phyloP scores from a whole-genome alignment of 2,888 invertebrate species.

The Stramonita haemastoma region DNA sequence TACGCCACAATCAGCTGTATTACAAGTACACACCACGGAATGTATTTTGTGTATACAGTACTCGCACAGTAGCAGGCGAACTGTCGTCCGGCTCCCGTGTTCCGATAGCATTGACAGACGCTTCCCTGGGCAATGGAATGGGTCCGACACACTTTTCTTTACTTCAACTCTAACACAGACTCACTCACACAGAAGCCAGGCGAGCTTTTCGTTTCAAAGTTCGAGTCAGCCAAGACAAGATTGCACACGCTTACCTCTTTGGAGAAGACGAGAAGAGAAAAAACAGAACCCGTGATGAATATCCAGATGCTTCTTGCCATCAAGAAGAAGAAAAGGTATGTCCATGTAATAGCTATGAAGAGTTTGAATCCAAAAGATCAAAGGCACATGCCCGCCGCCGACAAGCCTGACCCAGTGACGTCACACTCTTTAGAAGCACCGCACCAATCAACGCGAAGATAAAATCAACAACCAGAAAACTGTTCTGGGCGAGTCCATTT shows the following conservation, averaged over 20 bases:
- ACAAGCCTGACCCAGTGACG: constrained; percentile 72
- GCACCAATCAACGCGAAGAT: constrained; percentile 72
- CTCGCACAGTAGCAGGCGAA: neutral
- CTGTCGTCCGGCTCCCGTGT: neutral
- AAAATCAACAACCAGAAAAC: constrained; percentile 72
- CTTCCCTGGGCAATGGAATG: constrained; percentile 7
- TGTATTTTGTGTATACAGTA: too few species aligned
- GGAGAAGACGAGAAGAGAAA: constrained; percentile 38
- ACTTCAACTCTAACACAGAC: constrained; percentile 11
- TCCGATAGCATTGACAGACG: constrained; percentile 25
- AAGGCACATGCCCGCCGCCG: constrained; percentile 74
- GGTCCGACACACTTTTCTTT: constrained; percentile 21
- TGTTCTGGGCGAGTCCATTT: constrained; percentile 61
- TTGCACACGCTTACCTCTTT: constrained; percentile 46
- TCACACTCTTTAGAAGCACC: constrained; percentile 71
- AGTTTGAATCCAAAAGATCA: constrained; percentile 73
- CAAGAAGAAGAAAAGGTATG: constrained; percentile 32
- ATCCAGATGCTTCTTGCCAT: constrained; percentile 33
- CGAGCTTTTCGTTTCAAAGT: constrained; percentile 17
- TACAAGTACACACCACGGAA: too few species aligned
- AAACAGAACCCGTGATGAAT: constrained; percentile 32
- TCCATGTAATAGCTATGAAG: constrained; percentile 53
- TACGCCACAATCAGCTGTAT: too few species aligned
- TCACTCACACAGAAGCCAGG: neutral
- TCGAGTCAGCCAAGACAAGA: constrained; percentile 11